Evolutionary conservation across 2,113 vertebrate species (phyloP).

Genomic region (Mobula birostris): DNA sequence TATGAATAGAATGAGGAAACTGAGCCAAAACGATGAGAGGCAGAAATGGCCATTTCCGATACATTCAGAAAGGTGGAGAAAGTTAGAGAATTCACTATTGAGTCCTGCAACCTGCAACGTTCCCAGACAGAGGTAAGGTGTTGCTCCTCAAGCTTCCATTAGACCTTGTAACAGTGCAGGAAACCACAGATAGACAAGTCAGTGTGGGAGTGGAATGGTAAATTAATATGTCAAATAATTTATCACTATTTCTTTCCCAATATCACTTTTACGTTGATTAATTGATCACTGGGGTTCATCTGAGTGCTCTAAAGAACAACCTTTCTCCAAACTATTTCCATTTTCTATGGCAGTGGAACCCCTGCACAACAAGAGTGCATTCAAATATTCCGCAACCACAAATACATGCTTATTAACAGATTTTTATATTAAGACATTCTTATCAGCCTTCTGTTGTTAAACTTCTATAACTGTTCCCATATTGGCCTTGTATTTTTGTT

Average conservation of each 20-base stretch:
- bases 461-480: not conserved
- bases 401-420: not conserved
- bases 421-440: not conserved
- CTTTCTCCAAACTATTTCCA: not conserved
- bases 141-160: too few relatives aligned
- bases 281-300: not conserved
- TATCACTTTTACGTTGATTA: not conserved
- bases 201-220: too few relatives aligned
- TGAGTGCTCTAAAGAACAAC: not conserved
- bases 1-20: too few relatives aligned
- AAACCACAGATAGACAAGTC: too few relatives aligned
- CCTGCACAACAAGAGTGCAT: not conserved
- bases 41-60: too few relatives aligned
- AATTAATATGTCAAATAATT: not conserved
- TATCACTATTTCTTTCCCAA: not conserved
- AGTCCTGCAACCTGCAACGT: too few relatives aligned
- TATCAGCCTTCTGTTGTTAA: not conserved
- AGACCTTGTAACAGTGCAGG: too few relatives aligned
- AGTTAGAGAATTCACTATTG: too few relatives aligned
- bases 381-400: not conserved
- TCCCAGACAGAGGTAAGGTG: too few relatives aligned
- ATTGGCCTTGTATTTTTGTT: not conserved
- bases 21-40: too few relatives aligned
- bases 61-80: too few relatives aligned
- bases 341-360: not conserved